Base-by-base conservation (phyloP, 2,888 invertebrate species). In the Trichopoda pennipes region DNA sequence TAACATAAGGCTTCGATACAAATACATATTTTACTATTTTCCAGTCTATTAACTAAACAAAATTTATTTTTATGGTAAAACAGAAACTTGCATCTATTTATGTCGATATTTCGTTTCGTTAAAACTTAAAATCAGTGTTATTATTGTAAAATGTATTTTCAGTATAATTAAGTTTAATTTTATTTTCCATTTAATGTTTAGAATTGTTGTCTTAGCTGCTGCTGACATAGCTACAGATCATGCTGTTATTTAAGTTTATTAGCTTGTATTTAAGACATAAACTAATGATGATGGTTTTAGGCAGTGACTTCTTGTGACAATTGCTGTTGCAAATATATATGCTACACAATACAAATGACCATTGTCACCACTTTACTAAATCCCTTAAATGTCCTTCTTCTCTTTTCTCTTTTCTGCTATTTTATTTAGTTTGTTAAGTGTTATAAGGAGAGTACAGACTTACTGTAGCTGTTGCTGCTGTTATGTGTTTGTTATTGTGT, bases 201-300 rank as follows among this genome's bases (percentile, higher is more conserved):
- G 55, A 14, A 21, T 14, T 42, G 12, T 60, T 49, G 21, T 17
- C 14, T 53, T 35, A 16, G 9, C 32, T 68, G 9, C 23, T 51
- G 28, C 14, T 68, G 32, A 17, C 63, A 12, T 16, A 19, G 28
- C 17, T 35, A 28, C 47, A 47, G 35, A 53, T 77, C 35, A 23
- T 53, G 76, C 69, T 73, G 60, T 66, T 79, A 73, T 73, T 73
- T 72, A 78, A 72, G 64, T 78, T 66, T 72, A 78, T 72, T 58
- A 73, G 44, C 60, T 68, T 73, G 72, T 79, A 44, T 61, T 68
- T 53, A 28, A 66, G 70, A 82, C 70, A 56, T 17, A 61, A 79
- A 82, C 74, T 68, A 82, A 82, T 76, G 70, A 75, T 72, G 78
- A 82, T 79, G 82, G 82, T 75, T 82, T 77, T 56, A 35, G 76